Evolutionary conservation across 2,113 vertebrate genomes (phyloP).

Genomic region (Dolichotis patagonum): DNA sequence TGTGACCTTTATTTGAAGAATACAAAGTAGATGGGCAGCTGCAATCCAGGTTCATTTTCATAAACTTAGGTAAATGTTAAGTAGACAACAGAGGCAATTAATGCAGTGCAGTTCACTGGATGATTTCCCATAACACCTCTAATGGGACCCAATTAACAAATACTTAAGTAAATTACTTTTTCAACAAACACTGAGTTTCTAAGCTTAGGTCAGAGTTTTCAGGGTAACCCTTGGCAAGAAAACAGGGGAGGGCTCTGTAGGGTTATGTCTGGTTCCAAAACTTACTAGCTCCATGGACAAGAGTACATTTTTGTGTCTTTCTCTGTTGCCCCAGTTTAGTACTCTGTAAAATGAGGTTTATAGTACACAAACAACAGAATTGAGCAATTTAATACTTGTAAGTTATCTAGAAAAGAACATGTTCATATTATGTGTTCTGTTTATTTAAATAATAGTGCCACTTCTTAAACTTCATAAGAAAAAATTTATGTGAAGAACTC

Average conservation of each 20-base stretch:
- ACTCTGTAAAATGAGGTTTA: background rate
- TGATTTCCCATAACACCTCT: background rate
- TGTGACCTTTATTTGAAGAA: background rate
- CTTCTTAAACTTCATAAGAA: conserved; percentile 20
- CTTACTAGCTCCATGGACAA: background rate
- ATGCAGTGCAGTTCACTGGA: background rate
- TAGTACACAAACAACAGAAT: background rate
- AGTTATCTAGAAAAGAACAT: background rate
- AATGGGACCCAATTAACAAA: background rate
- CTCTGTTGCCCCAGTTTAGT: background rate
- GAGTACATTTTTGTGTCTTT: background rate
- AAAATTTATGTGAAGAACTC: background rate
- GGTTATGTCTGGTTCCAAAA: background rate
- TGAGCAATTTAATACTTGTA: background rate
- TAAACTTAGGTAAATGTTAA: background rate
- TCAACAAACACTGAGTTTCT: background rate
- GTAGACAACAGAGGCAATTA: background rate
- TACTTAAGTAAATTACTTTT: background rate
- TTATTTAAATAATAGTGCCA: background rate
- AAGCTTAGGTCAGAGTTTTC: background rate
- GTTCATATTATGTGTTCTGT: background rate
- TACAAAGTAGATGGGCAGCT: background rate
- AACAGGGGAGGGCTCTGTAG: background rate
- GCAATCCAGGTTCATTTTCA: background rate
- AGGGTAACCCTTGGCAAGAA: background rate